These are phyloP conservation scores for Rhinopomastus cyanomelas DNA, from an alignment of 2,113 vertebrate species.

Conservation along the genomic window DNA sequence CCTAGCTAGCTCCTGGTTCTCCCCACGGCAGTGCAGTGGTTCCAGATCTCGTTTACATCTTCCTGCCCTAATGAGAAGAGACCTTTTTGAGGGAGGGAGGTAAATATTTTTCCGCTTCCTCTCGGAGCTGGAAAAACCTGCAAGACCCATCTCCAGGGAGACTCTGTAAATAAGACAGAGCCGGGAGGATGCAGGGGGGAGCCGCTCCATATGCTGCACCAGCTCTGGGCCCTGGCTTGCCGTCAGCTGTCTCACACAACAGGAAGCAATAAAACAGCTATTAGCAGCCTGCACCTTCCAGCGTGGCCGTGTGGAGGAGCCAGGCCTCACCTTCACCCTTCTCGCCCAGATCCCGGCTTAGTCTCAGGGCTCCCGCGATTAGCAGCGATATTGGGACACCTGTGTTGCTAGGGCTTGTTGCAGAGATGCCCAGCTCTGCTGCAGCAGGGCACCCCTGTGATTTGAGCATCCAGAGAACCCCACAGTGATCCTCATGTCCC, in stretches of 20 bases:
- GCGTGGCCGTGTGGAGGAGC: neutral
- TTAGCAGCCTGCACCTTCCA: conserved; percentile 27
- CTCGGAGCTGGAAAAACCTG: conserved; percentile 2
- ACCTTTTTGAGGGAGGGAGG: neutral
- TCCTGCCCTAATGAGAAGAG: neutral
- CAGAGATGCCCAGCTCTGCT: neutral
- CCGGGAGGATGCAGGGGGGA: neutral
- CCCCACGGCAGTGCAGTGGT: rapidly evolving
- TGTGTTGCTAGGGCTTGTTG: rapidly evolving
- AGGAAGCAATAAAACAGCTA: conserved; percentile 32
- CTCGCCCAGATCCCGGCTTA: rapidly evolving
- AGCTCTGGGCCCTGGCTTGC: conserved; percentile 3
- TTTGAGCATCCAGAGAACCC: neutral
- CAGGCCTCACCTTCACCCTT: neutral
- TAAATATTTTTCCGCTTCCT: neutral
- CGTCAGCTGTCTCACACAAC: conserved; percentile 16
- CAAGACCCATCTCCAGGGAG: conserved; percentile 32
- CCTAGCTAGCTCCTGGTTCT: rapidly evolving
- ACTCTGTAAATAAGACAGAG: neutral
- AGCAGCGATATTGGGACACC: neutral
- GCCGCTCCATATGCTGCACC: conserved; percentile 38
- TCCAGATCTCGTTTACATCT: neutral
- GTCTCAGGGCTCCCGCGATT: too few species aligned
- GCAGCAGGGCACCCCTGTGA: neutral
- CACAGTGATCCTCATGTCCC: rapidly evolving